Evolutionary conservation across 2,113 vertebrate species (phyloP).

Genomic region (Oncorhynchus nerka): DNA sequence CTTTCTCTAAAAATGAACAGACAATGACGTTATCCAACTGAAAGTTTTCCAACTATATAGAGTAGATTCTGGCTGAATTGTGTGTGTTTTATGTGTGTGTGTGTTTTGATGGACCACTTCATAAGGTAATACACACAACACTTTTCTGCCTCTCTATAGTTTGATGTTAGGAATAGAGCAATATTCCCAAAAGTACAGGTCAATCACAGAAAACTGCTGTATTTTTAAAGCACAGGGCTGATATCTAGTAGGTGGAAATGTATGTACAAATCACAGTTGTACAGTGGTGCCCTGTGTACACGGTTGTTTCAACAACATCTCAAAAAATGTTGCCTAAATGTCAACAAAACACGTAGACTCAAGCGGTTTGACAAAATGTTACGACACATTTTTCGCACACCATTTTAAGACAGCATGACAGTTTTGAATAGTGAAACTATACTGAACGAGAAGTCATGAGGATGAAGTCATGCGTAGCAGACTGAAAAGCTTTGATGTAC

Average conservation of each 20-base stretch:
- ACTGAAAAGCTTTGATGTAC: not conserved
- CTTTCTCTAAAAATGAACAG: constrained; percentile 33
- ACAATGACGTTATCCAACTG: constrained; percentile 36
- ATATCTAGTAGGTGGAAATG: not conserved
- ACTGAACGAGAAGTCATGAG: no score
- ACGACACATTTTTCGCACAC: no score
- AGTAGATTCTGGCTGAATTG: constrained; percentile 1
- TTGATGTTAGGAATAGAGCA: constrained; percentile 8
- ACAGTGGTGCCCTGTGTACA: no score
- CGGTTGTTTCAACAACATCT: not conserved
- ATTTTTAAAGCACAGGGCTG: not conserved
- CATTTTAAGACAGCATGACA: no score
- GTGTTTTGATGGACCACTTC: constrained; percentile 32
- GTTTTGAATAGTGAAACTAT: no score
- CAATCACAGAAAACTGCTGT: not conserved
- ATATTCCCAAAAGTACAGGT: constrained; percentile 5
- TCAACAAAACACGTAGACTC: no score
- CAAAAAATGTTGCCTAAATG: no score
- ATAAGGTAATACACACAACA: constrained; percentile 26
- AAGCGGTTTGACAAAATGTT: no score
- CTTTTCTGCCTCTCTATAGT: constrained; percentile 8
- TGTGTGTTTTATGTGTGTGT: constrained; percentile 15
- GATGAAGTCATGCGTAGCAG: no score
- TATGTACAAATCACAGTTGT: not conserved
- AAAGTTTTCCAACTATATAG: constrained; percentile 22